A percentile compares a stretch with the other conserved stretches of the same genome.
Conservation (phyloP, 2,797 vertebrate species). For the Brachyrhaphis roseni region DNA sequence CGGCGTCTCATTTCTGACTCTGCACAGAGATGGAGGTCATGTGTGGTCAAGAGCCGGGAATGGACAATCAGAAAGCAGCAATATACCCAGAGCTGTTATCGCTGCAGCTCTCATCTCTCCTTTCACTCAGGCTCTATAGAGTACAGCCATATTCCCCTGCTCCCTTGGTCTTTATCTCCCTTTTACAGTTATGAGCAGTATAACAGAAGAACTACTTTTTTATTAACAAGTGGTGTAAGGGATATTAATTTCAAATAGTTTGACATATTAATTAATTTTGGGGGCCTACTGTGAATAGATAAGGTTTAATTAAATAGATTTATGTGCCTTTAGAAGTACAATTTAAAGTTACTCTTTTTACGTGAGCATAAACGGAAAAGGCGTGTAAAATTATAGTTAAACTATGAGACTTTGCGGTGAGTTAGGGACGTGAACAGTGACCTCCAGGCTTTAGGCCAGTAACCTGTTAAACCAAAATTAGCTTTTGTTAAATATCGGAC, state of each 20-base stretch:
- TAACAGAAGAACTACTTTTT: constrained; percentile 2
- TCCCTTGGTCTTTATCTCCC: constrained; percentile 34
- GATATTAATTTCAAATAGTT: constrained; percentile 15
- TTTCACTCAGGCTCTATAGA: constrained; percentile 16
- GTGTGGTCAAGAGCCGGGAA: constrained; percentile 72
- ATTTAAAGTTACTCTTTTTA: neutral
- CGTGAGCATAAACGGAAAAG: neutral
- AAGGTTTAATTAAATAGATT: neutral
- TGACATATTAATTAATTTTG: constrained; percentile 11
- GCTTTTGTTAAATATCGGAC: neutral
- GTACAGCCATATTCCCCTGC: constrained; percentile 23
- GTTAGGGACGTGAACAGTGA: neutral
- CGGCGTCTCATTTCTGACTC: constrained; percentile 50
- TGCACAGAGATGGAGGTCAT: constrained; percentile 67
- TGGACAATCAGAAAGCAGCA: constrained; percentile 65
- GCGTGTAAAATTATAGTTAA: neutral
- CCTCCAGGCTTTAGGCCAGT: neutral
- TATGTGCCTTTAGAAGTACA: constrained; percentile 7
- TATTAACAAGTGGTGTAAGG: neutral
- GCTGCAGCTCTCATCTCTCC: constrained; percentile 48
- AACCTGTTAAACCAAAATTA: neutral
- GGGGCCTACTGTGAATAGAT: neutral
- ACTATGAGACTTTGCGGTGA: neutral
- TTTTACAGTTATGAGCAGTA: constrained; percentile 15
- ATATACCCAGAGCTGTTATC: constrained; percentile 46